Percentiles rank a stretch among this genome's conserved stretches.
These are phyloP conservation scores for Tethea ocularis DNA, from an alignment of 2,888 invertebrate genomes.

Conservation along the genomic window DNA sequence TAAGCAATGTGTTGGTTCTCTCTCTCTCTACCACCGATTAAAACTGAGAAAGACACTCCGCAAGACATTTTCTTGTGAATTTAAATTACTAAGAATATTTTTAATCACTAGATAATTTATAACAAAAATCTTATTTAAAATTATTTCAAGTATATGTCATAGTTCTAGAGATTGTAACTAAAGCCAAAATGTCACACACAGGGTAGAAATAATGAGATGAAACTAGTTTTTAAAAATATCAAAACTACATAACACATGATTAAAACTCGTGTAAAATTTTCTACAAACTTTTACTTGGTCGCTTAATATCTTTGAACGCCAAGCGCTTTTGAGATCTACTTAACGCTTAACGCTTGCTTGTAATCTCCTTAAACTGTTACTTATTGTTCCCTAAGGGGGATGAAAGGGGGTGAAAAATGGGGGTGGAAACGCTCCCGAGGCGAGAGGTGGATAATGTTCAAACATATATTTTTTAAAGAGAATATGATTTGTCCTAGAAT, in stretches of 20 bases:
- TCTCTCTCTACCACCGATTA: too few species aligned
- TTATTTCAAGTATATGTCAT: too few species aligned
- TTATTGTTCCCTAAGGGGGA: conserved; percentile 32
- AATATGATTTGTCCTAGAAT: background rate
- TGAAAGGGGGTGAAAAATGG: conserved; percentile 17
- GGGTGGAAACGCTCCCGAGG: conserved; percentile 40
- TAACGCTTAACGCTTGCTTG: conserved; percentile 19
- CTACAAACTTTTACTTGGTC: background rate
- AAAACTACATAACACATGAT: background rate
- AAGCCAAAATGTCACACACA: background rate
- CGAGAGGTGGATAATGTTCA: conserved; percentile 30
- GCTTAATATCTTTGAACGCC: background rate
- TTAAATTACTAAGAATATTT: too few species aligned
- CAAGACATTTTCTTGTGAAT: too few species aligned
- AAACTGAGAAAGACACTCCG: too few species aligned
- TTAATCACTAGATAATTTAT: too few species aligned
- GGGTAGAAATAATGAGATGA: too few species aligned
- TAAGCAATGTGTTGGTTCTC: too few species aligned
- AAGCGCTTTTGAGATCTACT: conserved; percentile 9
- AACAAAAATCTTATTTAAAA: too few species aligned
- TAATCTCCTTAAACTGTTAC: conserved; percentile 53
- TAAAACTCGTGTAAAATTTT: background rate
- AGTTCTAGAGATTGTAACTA: too few species aligned
- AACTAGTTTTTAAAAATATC: too few species aligned
- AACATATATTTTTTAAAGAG: conserved; percentile 16